Percentiles rank a stretch among this genome's conserved stretches.
Conservation (phyloP, 1,140 invertebrate species). For the Phortica variegata region DNA sequence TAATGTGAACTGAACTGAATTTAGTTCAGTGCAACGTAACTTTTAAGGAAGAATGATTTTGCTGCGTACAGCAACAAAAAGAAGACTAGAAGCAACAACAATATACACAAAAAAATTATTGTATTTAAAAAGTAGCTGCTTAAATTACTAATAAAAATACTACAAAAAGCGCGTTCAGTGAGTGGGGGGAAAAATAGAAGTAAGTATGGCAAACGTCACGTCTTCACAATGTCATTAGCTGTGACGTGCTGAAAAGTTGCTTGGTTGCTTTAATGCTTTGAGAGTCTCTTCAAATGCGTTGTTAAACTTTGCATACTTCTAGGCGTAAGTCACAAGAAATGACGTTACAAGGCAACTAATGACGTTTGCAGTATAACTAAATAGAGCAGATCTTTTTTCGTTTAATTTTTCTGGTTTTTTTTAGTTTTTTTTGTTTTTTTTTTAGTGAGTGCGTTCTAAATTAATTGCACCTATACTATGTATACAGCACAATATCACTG, state of each 20-base stretch:
- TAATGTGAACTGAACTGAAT: constrained; percentile 28
- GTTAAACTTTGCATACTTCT: constrained; percentile 16
- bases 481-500: constrained; percentile 58
- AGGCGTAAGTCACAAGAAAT: constrained; percentile 33
- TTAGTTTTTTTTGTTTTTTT: constrained; percentile 21
- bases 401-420: neutral
- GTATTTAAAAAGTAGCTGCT: constrained; percentile 49
- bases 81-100: constrained; percentile 57
- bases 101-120: constrained; percentile 54
- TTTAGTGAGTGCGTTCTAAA: constrained; percentile 55
- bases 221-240: constrained; percentile 52
- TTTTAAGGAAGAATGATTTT: constrained; percentile 34
- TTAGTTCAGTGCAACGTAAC: constrained; percentile 2
- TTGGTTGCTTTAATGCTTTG: constrained; percentile 19
- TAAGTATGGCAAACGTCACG: constrained; percentile 25
- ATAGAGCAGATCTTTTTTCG: constrained; percentile 4
- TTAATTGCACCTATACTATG: constrained; percentile 58
- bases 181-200: constrained; percentile 30
- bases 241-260: constrained; percentile 16
- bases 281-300: constrained; percentile 51
- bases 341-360: constrained; percentile 45
- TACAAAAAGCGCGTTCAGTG: constrained; percentile 39
- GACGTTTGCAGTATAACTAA: constrained; percentile 14
- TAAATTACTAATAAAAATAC: constrained; percentile 53
- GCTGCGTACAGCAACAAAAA: constrained; percentile 54